phyloP scores from a whole-genome alignment of 2,113 vertebrate species.

The Cacatua alba region DNA sequence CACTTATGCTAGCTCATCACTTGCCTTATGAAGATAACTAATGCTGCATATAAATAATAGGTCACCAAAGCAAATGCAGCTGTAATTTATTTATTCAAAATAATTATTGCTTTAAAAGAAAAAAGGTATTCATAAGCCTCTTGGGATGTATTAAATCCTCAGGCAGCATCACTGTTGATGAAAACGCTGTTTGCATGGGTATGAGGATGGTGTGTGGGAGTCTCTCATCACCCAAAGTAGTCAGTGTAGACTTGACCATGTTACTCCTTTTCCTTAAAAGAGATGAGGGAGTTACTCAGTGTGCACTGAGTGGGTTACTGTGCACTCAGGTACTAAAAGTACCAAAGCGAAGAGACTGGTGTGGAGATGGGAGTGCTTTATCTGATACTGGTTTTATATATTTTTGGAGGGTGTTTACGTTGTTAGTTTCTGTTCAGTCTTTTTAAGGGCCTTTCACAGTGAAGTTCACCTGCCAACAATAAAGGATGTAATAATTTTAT shows the following conservation, averaged over 20 bases:
- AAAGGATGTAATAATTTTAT: conserved; percentile 60
- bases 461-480: conserved; percentile 19
- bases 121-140: conserved; percentile 30
- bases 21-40: conserved; percentile 50
- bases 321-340: conserved; percentile 30
- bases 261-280: background rate
- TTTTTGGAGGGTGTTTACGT: background rate
- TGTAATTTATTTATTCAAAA: conserved; percentile 33
- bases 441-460: conserved; percentile 51
- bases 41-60: background rate
- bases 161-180: conserved; percentile 15
- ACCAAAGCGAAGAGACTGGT: background rate
- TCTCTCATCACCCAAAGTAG: background rate
- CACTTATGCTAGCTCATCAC: conserved; percentile 6
- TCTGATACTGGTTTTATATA: background rate
- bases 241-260: background rate
- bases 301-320: background rate
- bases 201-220: background rate
- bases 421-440: conserved; percentile 26
- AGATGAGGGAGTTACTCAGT: conserved; percentile 2
- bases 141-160: background rate
- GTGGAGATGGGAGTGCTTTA: conserved; percentile 22
- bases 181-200: background rate
- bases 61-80: conserved; percentile 31
- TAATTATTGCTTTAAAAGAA: background rate